Evolutionary conservation across 35 echinoderm and acorn worm genomes (phyloP).

Genomic region (Holothuria glaberrima): DNA sequence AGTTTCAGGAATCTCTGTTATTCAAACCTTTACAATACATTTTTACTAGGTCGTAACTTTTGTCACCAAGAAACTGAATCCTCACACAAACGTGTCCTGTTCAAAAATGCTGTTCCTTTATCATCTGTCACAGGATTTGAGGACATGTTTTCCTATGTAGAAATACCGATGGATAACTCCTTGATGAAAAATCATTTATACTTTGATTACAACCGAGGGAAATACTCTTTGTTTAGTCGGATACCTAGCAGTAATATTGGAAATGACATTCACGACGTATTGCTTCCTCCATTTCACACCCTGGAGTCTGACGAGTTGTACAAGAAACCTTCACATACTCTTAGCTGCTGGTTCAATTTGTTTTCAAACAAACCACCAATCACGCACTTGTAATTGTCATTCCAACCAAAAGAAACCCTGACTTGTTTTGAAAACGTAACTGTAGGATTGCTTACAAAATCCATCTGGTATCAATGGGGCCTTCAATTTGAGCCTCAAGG

Average conservation of each 20-base stretch:
- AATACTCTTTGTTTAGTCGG: too few relatives aligned
- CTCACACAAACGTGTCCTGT: too few relatives aligned
- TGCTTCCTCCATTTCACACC: slow-evolving; percentile 77
- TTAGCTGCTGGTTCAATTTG: background rate
- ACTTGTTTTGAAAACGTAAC: slow-evolving; percentile 77
- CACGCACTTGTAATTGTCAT: slow-evolving; percentile 30
- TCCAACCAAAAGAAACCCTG: background rate
- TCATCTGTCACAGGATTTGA: background rate
- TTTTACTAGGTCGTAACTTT: background rate
- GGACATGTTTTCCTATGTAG: background rate
- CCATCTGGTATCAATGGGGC: slow-evolving; percentile 94
- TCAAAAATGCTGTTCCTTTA: background rate
- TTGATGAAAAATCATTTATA: slow-evolving; percentile 19
- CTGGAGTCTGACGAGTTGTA: slow-evolving; percentile 5
- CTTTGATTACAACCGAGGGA: too few relatives aligned
- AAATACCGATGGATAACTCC: background rate
- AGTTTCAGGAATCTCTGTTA: background rate
- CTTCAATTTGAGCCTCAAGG: slow-evolving; percentile 12
- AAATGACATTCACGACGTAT: slow-evolving; percentile 88
- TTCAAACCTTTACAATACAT: background rate
- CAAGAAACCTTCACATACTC: background rate
- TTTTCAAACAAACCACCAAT: slow-evolving; percentile 57
- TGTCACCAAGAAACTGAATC: background rate
- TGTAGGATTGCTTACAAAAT: slow-evolving; percentile 65
- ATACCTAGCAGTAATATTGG: too few relatives aligned